These are phyloP conservation scores for Drosophila nebulosa DNA, from an alignment of 1,140 invertebrate genomes.

Conservation along the genomic window DNA sequence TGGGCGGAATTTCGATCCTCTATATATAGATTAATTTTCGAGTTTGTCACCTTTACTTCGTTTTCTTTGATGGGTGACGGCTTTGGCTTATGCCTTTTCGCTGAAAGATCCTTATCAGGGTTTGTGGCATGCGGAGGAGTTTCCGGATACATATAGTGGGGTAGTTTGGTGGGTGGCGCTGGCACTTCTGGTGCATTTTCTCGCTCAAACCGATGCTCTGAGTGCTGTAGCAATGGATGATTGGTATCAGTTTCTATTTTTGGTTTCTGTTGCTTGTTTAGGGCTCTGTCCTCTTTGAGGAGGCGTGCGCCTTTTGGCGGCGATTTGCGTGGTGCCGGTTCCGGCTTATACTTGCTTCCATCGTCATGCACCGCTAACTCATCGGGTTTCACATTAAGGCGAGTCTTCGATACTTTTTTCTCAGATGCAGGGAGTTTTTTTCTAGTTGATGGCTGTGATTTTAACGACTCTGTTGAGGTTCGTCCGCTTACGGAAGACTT, in stretches of 20 bases:
- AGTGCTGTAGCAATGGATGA: conserved; percentile 88
- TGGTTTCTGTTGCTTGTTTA: conserved; percentile 66
- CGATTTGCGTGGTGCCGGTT: conserved; percentile 73
- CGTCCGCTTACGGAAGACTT: conserved; percentile 52
- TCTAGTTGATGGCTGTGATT: conserved; percentile 46
- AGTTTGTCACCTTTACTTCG: conserved; percentile 68
- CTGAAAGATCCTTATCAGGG: conserved; percentile 22
- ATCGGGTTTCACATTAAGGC: conserved; percentile 65
- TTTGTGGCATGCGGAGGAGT: conserved; percentile 75
- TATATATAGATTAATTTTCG: conserved; percentile 52
- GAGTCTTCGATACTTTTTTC: conserved; percentile 81
- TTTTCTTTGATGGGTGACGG: conserved; percentile 77
- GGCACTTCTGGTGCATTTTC: conserved; percentile 84
- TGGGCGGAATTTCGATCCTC: conserved; percentile 32
- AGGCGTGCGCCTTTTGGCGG: conserved; percentile 64
- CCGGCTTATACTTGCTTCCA: conserved; percentile 80
- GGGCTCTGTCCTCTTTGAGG: conserved; percentile 72
- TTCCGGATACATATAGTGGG: conserved; percentile 84
- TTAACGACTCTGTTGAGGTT: conserved; percentile 67
- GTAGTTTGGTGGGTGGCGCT: conserved; percentile 85
- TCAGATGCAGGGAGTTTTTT: conserved; percentile 61
- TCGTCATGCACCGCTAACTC: conserved; percentile 58
- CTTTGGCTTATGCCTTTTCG: conserved; percentile 42
- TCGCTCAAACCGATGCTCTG: conserved; percentile 88
- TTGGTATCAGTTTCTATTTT: conserved; percentile 78